phyloP scores from a whole-genome alignment of 2,113 vertebrate species.

The Grammomys surdaster region DNA sequence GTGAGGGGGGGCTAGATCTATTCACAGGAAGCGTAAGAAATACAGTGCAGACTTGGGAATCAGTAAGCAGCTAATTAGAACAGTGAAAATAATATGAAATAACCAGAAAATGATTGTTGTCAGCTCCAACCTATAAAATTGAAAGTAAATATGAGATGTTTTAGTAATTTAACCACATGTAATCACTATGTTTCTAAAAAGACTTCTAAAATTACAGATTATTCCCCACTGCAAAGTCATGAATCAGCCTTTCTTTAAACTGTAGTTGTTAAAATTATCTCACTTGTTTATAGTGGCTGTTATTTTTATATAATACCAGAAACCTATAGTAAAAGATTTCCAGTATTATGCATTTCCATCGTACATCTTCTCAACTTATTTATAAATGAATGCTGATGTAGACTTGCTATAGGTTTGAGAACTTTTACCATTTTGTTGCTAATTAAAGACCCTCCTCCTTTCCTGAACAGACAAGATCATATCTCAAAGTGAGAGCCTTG shows the following conservation, averaged over 20 bases:
- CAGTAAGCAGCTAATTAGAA: slow-evolving; percentile 49
- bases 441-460: background rate
- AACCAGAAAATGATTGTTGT: slow-evolving; percentile 7
- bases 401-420: background rate
- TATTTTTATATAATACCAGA: slow-evolving; percentile 33
- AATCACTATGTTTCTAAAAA: slow-evolving; percentile 20
- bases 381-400: background rate
- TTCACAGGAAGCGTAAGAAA: background rate
- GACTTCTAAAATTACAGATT: slow-evolving; percentile 33
- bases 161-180: slow-evolving; percentile 30
- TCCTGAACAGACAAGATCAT: background rate
- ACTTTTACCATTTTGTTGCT: background rate
- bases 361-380: slow-evolving; percentile 5
- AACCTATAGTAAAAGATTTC: slow-evolving; percentile 32
- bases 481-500: background rate
- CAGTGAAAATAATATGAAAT: slow-evolving; percentile 26
- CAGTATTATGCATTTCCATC: slow-evolving; percentile 7
- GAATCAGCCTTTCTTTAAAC: slow-evolving; percentile 25
- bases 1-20: background rate
- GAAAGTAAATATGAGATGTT: slow-evolving; percentile 39
- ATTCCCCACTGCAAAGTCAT: background rate
- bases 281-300: slow-evolving; percentile 51
- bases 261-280: slow-evolving; percentile 34
- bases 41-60: slow-evolving; percentile 5
- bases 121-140: background rate